Conservation (phyloP, 1,140 invertebrate genomes). For the Papilio polytes region DNA sequence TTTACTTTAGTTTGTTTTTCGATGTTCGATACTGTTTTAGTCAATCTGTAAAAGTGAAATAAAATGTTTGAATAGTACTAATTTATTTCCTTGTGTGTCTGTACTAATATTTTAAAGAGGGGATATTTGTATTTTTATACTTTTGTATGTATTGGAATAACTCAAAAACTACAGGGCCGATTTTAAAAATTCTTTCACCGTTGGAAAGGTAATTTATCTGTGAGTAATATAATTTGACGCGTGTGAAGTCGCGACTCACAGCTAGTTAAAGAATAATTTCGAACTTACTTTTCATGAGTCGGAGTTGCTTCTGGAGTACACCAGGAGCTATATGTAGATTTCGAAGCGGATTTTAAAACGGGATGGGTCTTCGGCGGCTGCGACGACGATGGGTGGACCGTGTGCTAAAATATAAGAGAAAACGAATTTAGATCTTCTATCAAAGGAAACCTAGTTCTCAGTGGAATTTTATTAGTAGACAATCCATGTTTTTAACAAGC, state of each 20-base stretch:
- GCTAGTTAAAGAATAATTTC: too few species aligned
- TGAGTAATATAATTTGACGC: too few species aligned
- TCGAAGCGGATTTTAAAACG: slow-evolving; percentile 28
- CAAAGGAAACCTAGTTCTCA: too few species aligned
- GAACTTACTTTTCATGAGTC: slow-evolving; percentile 53
- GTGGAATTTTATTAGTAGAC: too few species aligned
- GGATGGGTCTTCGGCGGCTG: slow-evolving; percentile 16
- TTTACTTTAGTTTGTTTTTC: slow-evolving; percentile 57
- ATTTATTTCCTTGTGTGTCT: not conserved
- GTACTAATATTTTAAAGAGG: too few species aligned
- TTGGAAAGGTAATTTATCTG: too few species aligned
- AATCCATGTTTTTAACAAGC: too few species aligned
- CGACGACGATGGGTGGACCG: slow-evolving; percentile 59
- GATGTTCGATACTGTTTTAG: slow-evolving; percentile 60
- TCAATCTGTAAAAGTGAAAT: slow-evolving; percentile 49
- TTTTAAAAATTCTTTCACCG: too few species aligned
- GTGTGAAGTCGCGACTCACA: too few species aligned
- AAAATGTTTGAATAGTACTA: not conserved
- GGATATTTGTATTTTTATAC: too few species aligned
- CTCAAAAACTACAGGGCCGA: too few species aligned
- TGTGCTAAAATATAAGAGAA: slow-evolving; percentile 54
- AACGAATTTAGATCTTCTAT: not conserved
- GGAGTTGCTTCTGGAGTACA: slow-evolving; percentile 64
- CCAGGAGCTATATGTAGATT: slow-evolving; percentile 62
- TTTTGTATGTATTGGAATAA: too few species aligned